A percentile compares a stretch with the other conserved stretches of the same genome.
Conservation (phyloP, 2,888 invertebrate species). For the Metopia argyrocephala region DNA sequence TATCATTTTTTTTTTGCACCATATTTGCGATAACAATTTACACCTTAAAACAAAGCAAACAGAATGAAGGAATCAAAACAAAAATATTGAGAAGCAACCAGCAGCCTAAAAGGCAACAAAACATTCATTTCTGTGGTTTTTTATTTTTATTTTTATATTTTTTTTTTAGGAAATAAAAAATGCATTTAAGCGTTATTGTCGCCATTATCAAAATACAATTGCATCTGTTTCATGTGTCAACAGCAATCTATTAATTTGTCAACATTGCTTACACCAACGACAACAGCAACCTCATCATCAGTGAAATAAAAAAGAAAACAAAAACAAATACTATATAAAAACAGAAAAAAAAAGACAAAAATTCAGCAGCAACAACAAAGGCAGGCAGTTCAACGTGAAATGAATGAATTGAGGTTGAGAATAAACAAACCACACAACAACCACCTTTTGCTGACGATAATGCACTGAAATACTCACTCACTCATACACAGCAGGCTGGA, state of each 20-base stretch:
- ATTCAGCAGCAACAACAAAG: constrained; percentile 62
- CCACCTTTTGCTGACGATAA: not conserved
- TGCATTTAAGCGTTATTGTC: constrained; percentile 71
- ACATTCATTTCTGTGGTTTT: too few relatives aligned
- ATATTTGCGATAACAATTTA: constrained; percentile 52
- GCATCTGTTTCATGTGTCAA: constrained; percentile 72
- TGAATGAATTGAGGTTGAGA: constrained; percentile 47
- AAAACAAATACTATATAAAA: constrained; percentile 49
- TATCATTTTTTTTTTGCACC: constrained; percentile 28
- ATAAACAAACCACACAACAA: constrained; percentile 7
- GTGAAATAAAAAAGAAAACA: constrained; percentile 22
- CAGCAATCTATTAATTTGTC: constrained; percentile 77
- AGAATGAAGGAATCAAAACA: not conserved
- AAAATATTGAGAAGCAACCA: constrained; percentile 65
- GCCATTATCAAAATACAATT: constrained; percentile 66
- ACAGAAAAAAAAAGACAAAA: constrained; percentile 52
- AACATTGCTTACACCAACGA: constrained; percentile 68
- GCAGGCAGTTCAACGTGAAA: constrained; percentile 51
- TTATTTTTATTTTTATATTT: too few relatives aligned
- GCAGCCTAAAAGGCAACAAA: constrained; percentile 33
- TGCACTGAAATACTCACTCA: constrained; percentile 62
- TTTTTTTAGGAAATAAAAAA: constrained; percentile 65
- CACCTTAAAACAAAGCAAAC: constrained; percentile 42
- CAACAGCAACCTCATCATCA: constrained; percentile 56
- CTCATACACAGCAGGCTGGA: constrained; percentile 71